A percentile compares a stretch with the other conserved stretches of the same genome.
Evolutionary conservation across 2,113 vertebrate genomes (phyloP).

Genomic region (Semnopithecus entellus): DNA sequence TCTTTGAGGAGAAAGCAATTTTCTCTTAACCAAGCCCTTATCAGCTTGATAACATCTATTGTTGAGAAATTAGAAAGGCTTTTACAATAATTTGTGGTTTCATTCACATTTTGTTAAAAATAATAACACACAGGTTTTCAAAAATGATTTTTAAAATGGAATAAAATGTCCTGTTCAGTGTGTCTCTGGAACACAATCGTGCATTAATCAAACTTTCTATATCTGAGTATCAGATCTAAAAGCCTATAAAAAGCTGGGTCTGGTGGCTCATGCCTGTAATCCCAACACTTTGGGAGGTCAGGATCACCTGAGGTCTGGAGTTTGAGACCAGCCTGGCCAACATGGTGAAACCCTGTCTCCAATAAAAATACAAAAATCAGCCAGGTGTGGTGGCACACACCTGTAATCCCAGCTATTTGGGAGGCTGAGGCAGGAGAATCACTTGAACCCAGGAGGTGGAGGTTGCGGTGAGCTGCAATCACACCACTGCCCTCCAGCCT

Average conservation of each 20-base stretch:
- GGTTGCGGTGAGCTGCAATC: too few species aligned
- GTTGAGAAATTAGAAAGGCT: not conserved
- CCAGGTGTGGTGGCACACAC: too few species aligned
- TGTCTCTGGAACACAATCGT: not conserved
- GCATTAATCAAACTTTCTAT: not conserved
- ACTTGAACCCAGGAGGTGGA: too few species aligned
- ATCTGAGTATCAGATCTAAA: not conserved
- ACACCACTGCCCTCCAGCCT: too few species aligned
- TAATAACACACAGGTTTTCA: not conserved
- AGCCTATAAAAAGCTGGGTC: not conserved
- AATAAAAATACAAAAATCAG: too few species aligned
- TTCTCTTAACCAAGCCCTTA: not conserved
- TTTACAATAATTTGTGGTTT: not conserved
- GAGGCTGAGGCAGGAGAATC: too few species aligned
- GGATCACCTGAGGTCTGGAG: too few species aligned
- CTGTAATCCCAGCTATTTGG: too few species aligned
- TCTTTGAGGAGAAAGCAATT: not conserved
- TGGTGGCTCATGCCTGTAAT: too few species aligned
- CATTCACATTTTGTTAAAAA: not conserved
- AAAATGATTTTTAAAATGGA: not conserved
- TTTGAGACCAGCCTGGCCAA: too few species aligned
- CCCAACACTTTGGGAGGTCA: too few species aligned
- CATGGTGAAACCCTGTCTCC: too few species aligned
- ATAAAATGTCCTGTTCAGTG: not conserved
- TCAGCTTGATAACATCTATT: not conserved